Evolutionary conservation across 2,888 invertebrate species (phyloP), one percentile per base, ranked within the genome.

Genomic region (Calameuta idolon): DNA sequence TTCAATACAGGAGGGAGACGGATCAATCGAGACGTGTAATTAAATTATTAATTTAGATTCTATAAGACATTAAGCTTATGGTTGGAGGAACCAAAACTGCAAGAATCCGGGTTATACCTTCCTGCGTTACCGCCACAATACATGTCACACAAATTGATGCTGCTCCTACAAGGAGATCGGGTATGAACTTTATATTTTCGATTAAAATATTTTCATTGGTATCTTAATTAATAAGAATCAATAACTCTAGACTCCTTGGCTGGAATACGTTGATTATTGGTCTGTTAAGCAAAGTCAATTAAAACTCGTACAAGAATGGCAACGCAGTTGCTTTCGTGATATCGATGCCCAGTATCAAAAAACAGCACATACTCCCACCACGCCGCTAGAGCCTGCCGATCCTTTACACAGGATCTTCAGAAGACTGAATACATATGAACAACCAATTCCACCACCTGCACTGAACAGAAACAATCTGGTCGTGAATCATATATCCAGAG

Each of bases 81-180:
- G 97, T 90, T 97, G 78, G 96, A 97, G 88, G 97, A 97, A 87
- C 95, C 95, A 0, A 92, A 94, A 79, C 92, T 97, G 3, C 96
- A 96, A 88, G 95, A 95, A 86, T 92, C 94, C 1, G 93, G 93
- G 74, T 90, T 96, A 33, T 94, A 95, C 89, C 91, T 95, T 76
- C 94, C 95, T 55, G 94, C 95, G 68, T 91, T 97, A 69, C 96
- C 97, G 12, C 94, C 95, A 0, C 95, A 96, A 85, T 97, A 96
- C 87, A 94, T 95, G 90, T 93, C 95, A 11, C 93, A 93, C 78
- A 93, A 94, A 82, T 91, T 97, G 74, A 90, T 93, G 1, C 91
- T 93, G 55, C 93, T 96, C 69, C 92, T 96, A 78, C 93, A 93
- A 87, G 94, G 94, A 4, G 93, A 93, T 85, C 90, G 91, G 85